Evolutionary conservation across 2,797 vertebrate genomes (phyloP).

Genomic region (Bradypodion ventrale): DNA sequence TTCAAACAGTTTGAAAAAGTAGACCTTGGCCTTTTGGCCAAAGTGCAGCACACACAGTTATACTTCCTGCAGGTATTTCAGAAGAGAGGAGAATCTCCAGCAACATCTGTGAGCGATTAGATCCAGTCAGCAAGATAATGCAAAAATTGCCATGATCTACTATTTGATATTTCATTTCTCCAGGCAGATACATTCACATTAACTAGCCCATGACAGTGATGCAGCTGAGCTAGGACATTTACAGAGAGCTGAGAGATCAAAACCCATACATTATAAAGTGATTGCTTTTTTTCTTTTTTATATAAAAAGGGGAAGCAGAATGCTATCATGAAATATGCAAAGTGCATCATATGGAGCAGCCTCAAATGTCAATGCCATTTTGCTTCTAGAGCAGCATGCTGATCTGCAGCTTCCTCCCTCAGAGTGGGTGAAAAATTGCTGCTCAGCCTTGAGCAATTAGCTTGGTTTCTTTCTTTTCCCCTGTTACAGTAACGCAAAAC

Average conservation of each 20-base stretch:
- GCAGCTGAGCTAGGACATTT: neutral
- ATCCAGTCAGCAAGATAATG: neutral
- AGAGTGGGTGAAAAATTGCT: neutral
- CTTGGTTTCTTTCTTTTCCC: conserved; percentile 6
- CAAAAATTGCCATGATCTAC: neutral
- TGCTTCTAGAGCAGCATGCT: neutral
- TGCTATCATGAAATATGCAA: neutral
- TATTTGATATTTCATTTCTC: neutral
- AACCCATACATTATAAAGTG: neutral
- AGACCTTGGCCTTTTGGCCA: neutral
- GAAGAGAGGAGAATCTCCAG: neutral
- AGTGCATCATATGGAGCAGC: neutral
- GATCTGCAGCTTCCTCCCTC: neutral
- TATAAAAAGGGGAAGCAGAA: neutral
- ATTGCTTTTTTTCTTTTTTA: neutral
- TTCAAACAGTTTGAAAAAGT: neutral
- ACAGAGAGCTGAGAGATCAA: neutral
- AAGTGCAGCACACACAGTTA: neutral
- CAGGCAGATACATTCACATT: neutral
- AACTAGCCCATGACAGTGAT: neutral
- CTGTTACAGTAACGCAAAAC: conserved; percentile 16
- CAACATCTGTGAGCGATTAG: neutral
- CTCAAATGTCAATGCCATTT: neutral
- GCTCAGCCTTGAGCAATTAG: conserved; percentile 8
- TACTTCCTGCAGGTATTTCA: neutral